Percentiles rank a stretch among this genome's conserved stretches.
Conservation (phyloP, 2,113 vertebrate genomes). For the Chaetodon auriga region DNA sequence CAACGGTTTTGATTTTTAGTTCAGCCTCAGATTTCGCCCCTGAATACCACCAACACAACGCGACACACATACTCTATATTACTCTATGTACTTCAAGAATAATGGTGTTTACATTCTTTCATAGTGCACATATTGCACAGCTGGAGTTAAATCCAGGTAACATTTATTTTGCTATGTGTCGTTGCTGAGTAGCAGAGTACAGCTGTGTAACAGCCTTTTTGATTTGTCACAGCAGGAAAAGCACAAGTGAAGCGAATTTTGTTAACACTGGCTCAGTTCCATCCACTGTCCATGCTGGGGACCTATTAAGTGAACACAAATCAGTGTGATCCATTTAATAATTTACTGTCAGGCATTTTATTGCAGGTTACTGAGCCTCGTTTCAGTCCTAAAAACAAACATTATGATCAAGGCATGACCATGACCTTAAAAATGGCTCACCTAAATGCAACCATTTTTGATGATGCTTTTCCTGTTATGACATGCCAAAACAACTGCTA, state of each 20-base stretch:
- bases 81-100: no score
- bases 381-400: conserved; percentile 37
- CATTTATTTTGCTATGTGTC: no score
- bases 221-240: no score
- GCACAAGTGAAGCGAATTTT: no score
- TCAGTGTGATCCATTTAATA: conserved; percentile 45
- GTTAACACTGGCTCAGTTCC: no score
- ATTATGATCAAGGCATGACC: conserved; percentile 2
- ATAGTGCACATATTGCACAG: neutral
- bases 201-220: no score
- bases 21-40: neutral
- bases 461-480: no score
- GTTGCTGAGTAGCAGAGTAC: no score
- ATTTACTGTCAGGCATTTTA: conserved; percentile 65
- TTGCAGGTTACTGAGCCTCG: conserved; percentile 59
- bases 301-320: neutral
- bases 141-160: neutral
- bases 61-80: neutral
- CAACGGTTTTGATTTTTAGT: neutral
- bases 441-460: no score
- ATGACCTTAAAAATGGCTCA: no score
- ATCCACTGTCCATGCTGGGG: neutral
- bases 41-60: neutral
- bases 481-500: no score
- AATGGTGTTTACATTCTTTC: no score